These are phyloP conservation scores for Diarsia brunnea DNA, from an alignment of 2,888 invertebrate species.

Conservation along the genomic window DNA sequence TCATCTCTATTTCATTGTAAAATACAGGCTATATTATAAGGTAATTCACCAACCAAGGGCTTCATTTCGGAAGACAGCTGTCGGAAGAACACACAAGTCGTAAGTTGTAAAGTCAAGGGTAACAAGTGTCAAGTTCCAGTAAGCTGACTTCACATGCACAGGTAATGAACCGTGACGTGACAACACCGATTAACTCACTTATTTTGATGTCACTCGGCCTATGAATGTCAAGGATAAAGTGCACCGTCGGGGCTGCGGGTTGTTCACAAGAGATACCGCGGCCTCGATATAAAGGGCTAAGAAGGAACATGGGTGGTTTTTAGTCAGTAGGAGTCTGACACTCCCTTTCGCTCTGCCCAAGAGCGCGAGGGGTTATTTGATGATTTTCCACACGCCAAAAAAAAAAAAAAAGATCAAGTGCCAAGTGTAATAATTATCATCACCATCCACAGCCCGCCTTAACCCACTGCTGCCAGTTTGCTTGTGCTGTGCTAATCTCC, in stretches of 20 bases:
- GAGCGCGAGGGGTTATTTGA: too few species aligned
- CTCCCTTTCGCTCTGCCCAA: too few species aligned
- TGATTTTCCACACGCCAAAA: too few species aligned
- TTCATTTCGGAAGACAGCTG: background rate
- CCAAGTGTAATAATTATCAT: background rate
- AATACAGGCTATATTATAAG: too few species aligned
- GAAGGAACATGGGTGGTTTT: too few species aligned
- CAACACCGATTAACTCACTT: background rate
- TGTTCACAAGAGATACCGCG: too few species aligned
- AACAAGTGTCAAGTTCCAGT: slow-evolving; percentile 1
- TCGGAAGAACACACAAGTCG: background rate
- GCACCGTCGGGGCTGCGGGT: too few species aligned
- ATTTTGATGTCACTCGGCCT: background rate
- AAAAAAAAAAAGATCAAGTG: too few species aligned
- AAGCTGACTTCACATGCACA: background rate
- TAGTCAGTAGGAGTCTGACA: too few species aligned
- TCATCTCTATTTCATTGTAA: background rate
- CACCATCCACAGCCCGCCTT: background rate
- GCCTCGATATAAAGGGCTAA: too few species aligned
- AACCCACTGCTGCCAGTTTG: background rate
- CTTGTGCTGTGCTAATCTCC: background rate
- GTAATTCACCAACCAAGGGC: too few species aligned
- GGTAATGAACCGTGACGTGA: slow-evolving; percentile 1
- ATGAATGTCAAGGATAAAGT: background rate
- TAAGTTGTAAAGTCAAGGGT: slow-evolving; percentile 22